Evolutionary conservation across 2,888 invertebrate species (phyloP).

Genomic region (Bellardia bayeri): DNA sequence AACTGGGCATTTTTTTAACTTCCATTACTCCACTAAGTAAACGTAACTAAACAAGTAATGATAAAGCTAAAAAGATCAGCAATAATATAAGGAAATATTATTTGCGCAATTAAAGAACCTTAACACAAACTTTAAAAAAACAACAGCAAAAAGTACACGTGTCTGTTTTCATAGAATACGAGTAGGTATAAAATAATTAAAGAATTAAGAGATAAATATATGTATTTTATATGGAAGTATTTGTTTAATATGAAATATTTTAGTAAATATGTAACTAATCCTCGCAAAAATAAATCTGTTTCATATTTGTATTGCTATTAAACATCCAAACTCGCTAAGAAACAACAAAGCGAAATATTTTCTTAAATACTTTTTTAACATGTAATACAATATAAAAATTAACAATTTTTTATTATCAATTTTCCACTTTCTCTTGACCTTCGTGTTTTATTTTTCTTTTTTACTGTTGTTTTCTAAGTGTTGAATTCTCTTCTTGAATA

Average conservation of each 20-base stretch:
- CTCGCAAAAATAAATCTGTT: no score
- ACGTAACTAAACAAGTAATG: neutral
- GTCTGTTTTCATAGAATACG: neutral
- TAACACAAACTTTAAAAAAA: neutral
- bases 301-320: no score
- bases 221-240: neutral
- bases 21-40: constrained; percentile 49
- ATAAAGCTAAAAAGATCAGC: constrained; percentile 9
- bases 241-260: neutral
- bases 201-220: neutral
- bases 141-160: constrained; percentile 41
- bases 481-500: constrained; percentile 12
- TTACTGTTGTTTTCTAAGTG: constrained; percentile 20
- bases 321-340: no score
- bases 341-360: no score
- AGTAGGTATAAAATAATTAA: neutral
- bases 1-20: constrained; percentile 75
- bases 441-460: constrained; percentile 23
- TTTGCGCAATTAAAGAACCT: neutral
- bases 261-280: neutral
- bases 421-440: constrained; percentile 33
- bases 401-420: neutral
- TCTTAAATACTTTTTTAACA: neutral
- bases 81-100: neutral
- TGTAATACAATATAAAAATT: neutral